Evolutionary conservation across 2,797 vertebrate species (phyloP).

Genomic region (Arnoldichthys spilopterus): DNA sequence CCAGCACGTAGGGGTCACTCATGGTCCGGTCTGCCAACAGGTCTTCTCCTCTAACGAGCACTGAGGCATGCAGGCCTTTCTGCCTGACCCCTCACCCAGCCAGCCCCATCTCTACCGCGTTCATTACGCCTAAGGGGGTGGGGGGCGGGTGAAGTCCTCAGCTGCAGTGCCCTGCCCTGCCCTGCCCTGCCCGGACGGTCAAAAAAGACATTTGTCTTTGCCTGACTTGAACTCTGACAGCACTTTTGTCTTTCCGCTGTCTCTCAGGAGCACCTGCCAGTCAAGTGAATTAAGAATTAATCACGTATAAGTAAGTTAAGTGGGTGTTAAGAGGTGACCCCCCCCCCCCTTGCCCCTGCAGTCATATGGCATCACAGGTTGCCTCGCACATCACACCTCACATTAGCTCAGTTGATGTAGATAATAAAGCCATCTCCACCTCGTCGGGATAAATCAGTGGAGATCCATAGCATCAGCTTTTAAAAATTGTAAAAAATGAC

Average conservation of each 20-base stretch:
- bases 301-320: conserved; percentile 24
- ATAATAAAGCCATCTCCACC: background rate
- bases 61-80: conserved; percentile 70
- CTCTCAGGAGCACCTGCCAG: background rate
- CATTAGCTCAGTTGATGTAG: background rate
- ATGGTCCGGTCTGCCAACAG: conserved; percentile 73
- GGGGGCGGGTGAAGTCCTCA: background rate
- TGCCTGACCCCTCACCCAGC: conserved; percentile 26
- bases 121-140: background rate
- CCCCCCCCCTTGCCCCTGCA: background rate
- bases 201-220: conserved; percentile 22
- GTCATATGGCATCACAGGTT: background rate
- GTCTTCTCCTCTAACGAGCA: conserved; percentile 71
- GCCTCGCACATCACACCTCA: background rate
- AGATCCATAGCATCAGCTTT: no score
- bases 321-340: conserved; percentile 15
- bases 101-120: background rate
- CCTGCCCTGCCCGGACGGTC: conserved; percentile 6
- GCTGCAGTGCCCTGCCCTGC: conserved; percentile 9
- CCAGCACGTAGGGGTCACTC: conserved; percentile 72
- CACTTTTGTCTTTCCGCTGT: conserved; percentile 6
- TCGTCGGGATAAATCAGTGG: background rate
- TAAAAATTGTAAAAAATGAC: no score
- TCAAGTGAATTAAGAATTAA: conserved; percentile 26
- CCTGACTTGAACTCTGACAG: conserved; percentile 15